phyloP scores from a whole-genome alignment of 92 coral and sea anemone genomes.

The Diadumene lineata region DNA sequence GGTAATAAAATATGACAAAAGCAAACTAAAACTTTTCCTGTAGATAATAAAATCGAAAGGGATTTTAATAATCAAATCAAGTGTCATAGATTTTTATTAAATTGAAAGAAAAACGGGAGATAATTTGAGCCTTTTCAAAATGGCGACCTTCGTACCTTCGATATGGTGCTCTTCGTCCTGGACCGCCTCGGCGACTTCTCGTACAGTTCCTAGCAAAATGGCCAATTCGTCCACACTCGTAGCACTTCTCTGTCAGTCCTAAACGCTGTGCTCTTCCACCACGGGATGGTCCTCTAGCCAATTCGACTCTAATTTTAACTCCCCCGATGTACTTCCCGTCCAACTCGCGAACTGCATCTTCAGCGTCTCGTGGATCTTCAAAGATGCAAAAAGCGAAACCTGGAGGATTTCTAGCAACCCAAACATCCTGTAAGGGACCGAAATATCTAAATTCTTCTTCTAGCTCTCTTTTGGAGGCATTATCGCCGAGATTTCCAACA shows the following conservation, averaged over 20 bases:
- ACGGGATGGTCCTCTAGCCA: constrained; percentile 95
- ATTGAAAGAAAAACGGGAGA: neutral
- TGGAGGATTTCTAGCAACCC: constrained; percentile 99
- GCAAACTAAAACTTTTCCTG: neutral
- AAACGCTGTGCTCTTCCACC: constrained; percentile 91
- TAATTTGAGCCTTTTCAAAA: neutral
- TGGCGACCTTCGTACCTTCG: neutral
- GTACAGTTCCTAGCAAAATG: constrained; percentile 96
- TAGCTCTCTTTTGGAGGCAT: constrained; percentile 89
- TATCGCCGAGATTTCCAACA: constrained; percentile 91
- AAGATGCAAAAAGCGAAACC: constrained; percentile 97
- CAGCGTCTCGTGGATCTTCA: constrained; percentile 96
- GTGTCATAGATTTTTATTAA: too few species aligned
- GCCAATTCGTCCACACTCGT: constrained; percentile 93
- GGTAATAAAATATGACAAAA: neutral
- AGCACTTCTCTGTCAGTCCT: constrained; percentile 89
- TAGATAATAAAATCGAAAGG: neutral
- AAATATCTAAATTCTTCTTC: constrained; percentile 81
- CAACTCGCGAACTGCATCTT: constrained; percentile 78
- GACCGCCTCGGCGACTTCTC: constrained; percentile 63
- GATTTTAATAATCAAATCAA: neutral
- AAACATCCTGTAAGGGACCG: constrained; percentile 94
- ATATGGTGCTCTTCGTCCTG: neutral
- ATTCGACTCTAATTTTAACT: constrained; percentile 77
- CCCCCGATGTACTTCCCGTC: constrained; percentile 83